Base-by-base conservation (phyloP, 2,797 vertebrate genomes). In the Alcedo atthis region DNA sequence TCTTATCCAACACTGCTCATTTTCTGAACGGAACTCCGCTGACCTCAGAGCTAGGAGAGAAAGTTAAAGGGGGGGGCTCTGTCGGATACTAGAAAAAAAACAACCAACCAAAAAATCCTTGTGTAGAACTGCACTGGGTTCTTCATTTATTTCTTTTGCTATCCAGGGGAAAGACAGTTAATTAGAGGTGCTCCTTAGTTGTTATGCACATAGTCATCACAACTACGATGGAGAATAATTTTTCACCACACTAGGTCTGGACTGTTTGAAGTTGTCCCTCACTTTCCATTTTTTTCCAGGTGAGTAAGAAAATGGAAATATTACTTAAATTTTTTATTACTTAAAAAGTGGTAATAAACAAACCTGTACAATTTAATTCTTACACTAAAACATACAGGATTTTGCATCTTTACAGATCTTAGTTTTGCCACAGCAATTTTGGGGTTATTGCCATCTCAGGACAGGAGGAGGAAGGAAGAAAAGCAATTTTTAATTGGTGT, bases 21-120 rank as follows among this genome's bases (percentile, higher is more conserved):
- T 87, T 75, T 86, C 94, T 85, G 78, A 94, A 76, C 20, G 1
- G 85, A 94, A 91, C 82, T 71, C 12, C 3, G 89, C 35, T 83
- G 85, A 94, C 88, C 66, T 94, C 21, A 7, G 40, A 79, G 89
- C 48, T 73, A 77, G 86, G 67, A 93, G 57, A 57, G 58, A 69
- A 62, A 69, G 92, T 95, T 79, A 85, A 87, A 45, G 35, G 35
- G 28, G 28, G 42, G 53, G 32, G 32, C 51, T 94, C 37, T 59
- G 32, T 11, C 8, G 43, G 43, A 57, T 33, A 79, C 75, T 76
- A 61, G 45, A 78, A 76, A 76, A 62, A 81, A 26, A 46, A 57
- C 10, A 51, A 28, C 3, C 20, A 48, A 48, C 25, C 49, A 78
- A 81, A 53, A 68, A 30, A 51, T 79, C 54, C 46, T 79, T 71